These are phyloP conservation scores for Ochropleura plecta DNA, from an alignment of 2,888 invertebrate species.

Conservation along the genomic window DNA sequence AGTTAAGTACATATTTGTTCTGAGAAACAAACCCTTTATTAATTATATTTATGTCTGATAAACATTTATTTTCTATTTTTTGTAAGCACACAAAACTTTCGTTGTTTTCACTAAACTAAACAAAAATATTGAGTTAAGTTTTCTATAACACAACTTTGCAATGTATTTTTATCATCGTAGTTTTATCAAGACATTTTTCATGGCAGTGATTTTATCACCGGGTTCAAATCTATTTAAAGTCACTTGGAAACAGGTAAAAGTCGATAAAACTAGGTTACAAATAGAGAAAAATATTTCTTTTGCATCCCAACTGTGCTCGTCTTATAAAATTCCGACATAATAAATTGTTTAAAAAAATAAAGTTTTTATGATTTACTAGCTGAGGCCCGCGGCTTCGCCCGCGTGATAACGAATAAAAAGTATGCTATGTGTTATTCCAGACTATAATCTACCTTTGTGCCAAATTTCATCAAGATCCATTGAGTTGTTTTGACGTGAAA, in stretches of 20 bases:
- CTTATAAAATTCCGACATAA: not conserved
- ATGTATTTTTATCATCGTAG: not conserved
- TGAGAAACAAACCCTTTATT: not conserved
- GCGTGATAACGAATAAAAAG: too few relatives aligned
- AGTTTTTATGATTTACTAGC: too few relatives aligned
- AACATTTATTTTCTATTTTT: too few relatives aligned
- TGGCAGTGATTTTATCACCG: not conserved
- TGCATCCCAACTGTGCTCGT: not conserved
- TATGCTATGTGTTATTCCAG: too few relatives aligned
- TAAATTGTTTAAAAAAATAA: too few relatives aligned
- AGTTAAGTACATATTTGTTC: not conserved
- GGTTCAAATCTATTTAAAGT: conserved; percentile 8
- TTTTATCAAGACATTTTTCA: not conserved
- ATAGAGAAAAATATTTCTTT: not conserved
- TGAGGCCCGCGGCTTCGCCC: too few relatives aligned
- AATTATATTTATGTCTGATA: not conserved
- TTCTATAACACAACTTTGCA: not conserved
- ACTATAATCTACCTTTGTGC: too few relatives aligned
- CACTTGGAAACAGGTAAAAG: not conserved
- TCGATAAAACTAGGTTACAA: not conserved
- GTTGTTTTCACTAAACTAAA: not conserved
- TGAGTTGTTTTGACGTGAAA: too few relatives aligned
- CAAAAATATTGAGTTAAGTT: not conserved
- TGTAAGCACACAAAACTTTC: not conserved
- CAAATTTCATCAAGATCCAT: too few relatives aligned